phyloP scores from a whole-genome alignment of 1,140 invertebrate species.

The Euura saliciscinereae region DNA sequence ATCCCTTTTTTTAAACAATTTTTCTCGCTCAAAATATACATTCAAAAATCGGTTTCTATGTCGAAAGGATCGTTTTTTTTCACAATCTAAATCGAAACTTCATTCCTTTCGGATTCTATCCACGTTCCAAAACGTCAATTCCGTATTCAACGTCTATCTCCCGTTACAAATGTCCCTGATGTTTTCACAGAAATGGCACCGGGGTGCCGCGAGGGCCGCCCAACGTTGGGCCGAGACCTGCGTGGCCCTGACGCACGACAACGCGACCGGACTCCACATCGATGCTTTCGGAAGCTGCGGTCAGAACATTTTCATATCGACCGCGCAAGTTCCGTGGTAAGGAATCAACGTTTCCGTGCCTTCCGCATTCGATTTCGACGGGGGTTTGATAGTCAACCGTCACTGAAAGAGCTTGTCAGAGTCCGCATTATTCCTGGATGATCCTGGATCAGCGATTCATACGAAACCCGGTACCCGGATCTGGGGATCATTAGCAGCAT shows the following conservation, averaged over 20 bases:
- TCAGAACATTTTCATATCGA: constrained; percentile 84
- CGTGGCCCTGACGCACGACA: constrained; percentile 73
- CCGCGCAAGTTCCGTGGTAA: constrained; percentile 81
- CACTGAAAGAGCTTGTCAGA: background rate
- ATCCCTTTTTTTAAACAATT: too few relatives aligned
- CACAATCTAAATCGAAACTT: too few relatives aligned
- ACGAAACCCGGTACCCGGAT: background rate
- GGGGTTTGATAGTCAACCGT: background rate
- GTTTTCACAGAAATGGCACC: constrained; percentile 73
- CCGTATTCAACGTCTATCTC: too few relatives aligned
- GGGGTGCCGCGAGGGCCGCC: constrained; percentile 70
- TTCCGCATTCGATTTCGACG: too few relatives aligned
- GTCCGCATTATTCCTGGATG: too few relatives aligned
- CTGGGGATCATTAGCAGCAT: background rate
- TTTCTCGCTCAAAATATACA: too few relatives aligned
- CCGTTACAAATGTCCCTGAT: too few relatives aligned
- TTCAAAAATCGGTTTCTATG: too few relatives aligned
- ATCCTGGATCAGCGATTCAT: too few relatives aligned
- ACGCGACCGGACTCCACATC: constrained; percentile 67
- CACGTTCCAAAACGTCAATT: too few relatives aligned
- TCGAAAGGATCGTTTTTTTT: too few relatives aligned
- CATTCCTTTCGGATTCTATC: too few relatives aligned
- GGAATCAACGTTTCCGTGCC: constrained; percentile 30
- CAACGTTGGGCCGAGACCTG: constrained; percentile 79
- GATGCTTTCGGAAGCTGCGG: constrained; percentile 76